Conservation (phyloP, 2,888 invertebrate species). For the Chymomyza caudatula region DNA sequence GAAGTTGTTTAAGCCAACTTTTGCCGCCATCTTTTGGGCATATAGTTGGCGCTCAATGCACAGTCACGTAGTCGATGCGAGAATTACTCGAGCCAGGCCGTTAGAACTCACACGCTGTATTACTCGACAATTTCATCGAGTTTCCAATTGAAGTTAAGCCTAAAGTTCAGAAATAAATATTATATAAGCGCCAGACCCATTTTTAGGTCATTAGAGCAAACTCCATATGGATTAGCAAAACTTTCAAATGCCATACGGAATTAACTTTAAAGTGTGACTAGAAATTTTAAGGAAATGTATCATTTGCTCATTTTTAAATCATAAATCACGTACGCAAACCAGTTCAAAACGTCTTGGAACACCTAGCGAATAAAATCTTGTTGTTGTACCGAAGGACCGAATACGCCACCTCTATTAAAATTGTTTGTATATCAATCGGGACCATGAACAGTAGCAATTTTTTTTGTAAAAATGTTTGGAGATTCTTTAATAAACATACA, state of each 20-base stretch:
- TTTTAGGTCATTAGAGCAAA: too few relatives aligned
- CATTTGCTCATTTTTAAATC: too few relatives aligned
- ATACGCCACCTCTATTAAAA: too few relatives aligned
- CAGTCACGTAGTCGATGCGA: constrained; percentile 54
- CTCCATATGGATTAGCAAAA: not conserved
- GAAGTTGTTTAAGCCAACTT: constrained; percentile 51
- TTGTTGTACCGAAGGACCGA: too few relatives aligned
- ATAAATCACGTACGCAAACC: too few relatives aligned
- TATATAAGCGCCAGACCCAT: not conserved
- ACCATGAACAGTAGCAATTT: too few relatives aligned
- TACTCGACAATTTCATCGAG: too few relatives aligned
- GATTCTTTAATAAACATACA: too few relatives aligned
- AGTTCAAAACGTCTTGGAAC: too few relatives aligned
- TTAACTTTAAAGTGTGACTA: not conserved
- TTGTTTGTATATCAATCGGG: too few relatives aligned
- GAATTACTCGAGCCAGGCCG: constrained; percentile 2
- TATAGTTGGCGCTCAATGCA: constrained; percentile 66
- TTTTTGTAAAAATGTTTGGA: too few relatives aligned
- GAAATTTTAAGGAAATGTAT: not conserved
- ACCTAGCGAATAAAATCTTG: too few relatives aligned
- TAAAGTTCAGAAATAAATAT: not conserved
- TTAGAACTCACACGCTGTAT: not conserved
- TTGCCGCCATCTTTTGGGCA: constrained; percentile 59
- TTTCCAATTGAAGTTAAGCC: not conserved
- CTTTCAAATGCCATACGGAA: not conserved